Evolutionary conservation across 2,888 invertebrate genomes (phyloP).

Genomic region (Ligdia adustata): DNA sequence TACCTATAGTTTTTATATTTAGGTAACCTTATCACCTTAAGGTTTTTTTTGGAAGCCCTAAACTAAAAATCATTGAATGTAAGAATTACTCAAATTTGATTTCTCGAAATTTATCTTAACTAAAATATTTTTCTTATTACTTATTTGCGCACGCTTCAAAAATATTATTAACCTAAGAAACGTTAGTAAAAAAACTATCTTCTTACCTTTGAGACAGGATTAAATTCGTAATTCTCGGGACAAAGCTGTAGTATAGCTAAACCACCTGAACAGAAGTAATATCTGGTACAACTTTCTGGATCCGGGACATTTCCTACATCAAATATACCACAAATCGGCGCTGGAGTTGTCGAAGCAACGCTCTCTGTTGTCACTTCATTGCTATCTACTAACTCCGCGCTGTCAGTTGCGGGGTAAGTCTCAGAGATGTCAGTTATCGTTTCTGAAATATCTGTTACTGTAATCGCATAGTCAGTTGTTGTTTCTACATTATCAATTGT

Average conservation of each 20-base stretch:
- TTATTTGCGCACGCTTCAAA: no score
- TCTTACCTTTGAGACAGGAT: constrained; percentile 37
- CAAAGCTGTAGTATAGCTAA: constrained; percentile 38
- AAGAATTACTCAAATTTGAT: no score
- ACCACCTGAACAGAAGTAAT: constrained; percentile 44
- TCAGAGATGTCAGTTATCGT: constrained; percentile 3
- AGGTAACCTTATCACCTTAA: no score
- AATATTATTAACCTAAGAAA: no score
- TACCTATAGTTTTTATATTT: no score
- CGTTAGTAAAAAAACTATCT: no score
- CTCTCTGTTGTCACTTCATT: neutral
- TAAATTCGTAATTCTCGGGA: constrained; percentile 44
- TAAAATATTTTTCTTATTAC: no score
- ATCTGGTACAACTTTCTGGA: constrained; percentile 42
- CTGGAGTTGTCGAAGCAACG: constrained; percentile 4
- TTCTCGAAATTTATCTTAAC: no score
- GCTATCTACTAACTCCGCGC: neutral
- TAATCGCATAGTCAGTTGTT: neutral
- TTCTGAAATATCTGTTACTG: constrained; percentile 2
- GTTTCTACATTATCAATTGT: constrained; percentile 3
- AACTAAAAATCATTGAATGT: no score
- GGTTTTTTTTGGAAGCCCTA: no score
- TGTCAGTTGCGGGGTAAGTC: no score
- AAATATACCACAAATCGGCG: constrained; percentile 38
- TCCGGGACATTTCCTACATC: constrained; percentile 43